Conservation (phyloP, 1,140 invertebrate genomes). For the Dendroctonus valens region DNA sequence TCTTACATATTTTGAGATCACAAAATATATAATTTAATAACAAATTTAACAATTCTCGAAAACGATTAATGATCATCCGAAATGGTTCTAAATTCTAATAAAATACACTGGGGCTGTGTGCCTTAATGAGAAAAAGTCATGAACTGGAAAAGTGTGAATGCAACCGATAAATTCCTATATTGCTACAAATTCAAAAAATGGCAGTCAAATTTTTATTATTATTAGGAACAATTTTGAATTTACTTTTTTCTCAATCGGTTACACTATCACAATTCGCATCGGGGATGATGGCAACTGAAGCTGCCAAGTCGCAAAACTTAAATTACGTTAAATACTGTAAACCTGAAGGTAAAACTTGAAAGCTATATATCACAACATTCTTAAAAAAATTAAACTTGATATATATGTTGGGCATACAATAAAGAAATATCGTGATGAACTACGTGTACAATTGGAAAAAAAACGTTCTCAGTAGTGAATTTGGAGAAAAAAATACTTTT, state of each 20-base stretch:
- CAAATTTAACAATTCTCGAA: slow-evolving; percentile 46
- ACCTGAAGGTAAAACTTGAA: slow-evolving; percentile 31
- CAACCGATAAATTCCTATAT: slow-evolving; percentile 28
- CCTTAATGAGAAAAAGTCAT: no score
- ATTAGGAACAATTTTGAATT: slow-evolving; percentile 45
- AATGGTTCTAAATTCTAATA: no score
- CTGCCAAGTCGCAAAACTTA: slow-evolving; percentile 32
- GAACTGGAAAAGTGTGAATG: neutral
- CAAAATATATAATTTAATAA: slow-evolving; percentile 50
- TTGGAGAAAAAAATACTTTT: no score
- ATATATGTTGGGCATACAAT: no score
- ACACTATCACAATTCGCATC: neutral
- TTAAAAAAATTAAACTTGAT: slow-evolving; percentile 31
- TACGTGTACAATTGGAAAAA: no score
- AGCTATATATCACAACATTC: slow-evolving; percentile 39
- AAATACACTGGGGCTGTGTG: no score
- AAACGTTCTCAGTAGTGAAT: no score
- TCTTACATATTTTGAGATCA: slow-evolving; percentile 50
- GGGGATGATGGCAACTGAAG: slow-evolving; percentile 13
- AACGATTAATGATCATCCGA: neutral
- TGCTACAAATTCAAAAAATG: slow-evolving; percentile 42
- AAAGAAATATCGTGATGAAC: no score
- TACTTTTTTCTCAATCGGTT: slow-evolving; percentile 7
- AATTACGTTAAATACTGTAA: slow-evolving; percentile 36
- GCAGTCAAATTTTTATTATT: slow-evolving; percentile 40